phyloP scores from a whole-genome alignment of 2,113 vertebrate species.

The Paralichthys olivaceus region DNA sequence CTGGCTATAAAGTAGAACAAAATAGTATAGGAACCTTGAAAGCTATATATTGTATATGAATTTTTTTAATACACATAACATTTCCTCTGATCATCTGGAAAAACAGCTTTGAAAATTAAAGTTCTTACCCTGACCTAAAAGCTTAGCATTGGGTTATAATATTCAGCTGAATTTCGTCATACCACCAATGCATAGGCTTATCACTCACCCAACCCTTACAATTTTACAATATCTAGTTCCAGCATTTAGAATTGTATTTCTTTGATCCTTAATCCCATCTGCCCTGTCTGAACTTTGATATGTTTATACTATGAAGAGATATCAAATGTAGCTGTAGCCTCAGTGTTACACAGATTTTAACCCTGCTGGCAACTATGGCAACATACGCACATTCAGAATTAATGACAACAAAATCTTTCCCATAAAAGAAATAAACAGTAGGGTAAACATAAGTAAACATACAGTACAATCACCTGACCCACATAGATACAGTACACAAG shows the following conservation, averaged over 20 bases:
- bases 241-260: conserved; percentile 50
- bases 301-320: conserved; percentile 51
- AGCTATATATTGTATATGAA: neutral
- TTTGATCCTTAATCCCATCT: conserved; percentile 69
- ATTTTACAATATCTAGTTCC: conserved; percentile 46
- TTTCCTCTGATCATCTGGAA: conserved; percentile 3
- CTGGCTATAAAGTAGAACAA: conserved; percentile 2
- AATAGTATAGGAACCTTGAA: neutral
- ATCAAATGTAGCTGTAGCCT: conserved; percentile 39
- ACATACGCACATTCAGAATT: neutral
- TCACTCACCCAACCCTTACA: conserved; percentile 36
- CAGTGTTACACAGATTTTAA: conserved; percentile 31
- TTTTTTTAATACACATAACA: neutral
- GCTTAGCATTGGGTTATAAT: conserved; percentile 30
- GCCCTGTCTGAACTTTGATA: conserved; percentile 61
- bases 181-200: conserved; percentile 26
- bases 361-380: conserved; percentile 18
- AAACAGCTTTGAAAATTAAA: conserved; percentile 11
- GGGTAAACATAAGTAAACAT: neutral
- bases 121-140: conserved; percentile 10
- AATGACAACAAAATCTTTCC: conserved; percentile 5
- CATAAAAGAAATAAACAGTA: conserved; percentile 18
- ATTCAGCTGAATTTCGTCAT: conserved; percentile 16
- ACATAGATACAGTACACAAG: conserved; percentile 31
- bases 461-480: conserved; percentile 32